Percentiles rank a stretch among this genome's conserved stretches.
These are phyloP conservation scores for Dissostichus mawsoni DNA, from an alignment of 2,113 vertebrate species.

Conservation along the genomic window DNA sequence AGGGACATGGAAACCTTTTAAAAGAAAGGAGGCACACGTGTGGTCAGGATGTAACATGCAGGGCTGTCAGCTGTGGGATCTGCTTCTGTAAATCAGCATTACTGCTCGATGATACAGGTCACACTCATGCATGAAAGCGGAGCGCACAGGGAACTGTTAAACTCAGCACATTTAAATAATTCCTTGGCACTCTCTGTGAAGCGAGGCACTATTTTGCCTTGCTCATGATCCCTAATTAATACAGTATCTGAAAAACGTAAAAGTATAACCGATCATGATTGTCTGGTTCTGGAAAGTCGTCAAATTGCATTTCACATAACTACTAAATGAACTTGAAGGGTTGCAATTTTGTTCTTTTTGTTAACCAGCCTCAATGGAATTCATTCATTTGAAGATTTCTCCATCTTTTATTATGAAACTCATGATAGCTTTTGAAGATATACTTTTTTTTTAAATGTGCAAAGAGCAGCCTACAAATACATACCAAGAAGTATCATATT, in stretches of 20 bases:
- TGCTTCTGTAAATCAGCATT: slow-evolving; percentile 54
- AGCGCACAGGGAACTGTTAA: slow-evolving; percentile 27
- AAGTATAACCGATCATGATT: background rate
- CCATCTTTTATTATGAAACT: background rate
- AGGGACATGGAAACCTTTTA: slow-evolving; percentile 32
- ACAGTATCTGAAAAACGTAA: slow-evolving; percentile 1
- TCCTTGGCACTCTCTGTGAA: slow-evolving; percentile 14
- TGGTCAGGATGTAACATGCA: slow-evolving; percentile 51
- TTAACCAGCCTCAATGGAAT: background rate
- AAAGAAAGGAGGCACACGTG: slow-evolving; percentile 23
- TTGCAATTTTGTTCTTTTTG: background rate
- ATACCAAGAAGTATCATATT: background rate
- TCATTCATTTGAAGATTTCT: background rate
- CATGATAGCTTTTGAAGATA: background rate
- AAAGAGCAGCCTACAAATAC: background rate
- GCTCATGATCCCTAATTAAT: slow-evolving; percentile 33
- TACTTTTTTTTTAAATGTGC: background rate
- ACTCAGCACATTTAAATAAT: slow-evolving; percentile 35
- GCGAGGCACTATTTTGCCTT: background rate
- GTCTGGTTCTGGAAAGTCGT: background rate
- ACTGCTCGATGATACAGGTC: slow-evolving; percentile 53
- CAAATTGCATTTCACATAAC: background rate
- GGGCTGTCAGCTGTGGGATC: slow-evolving; percentile 53
- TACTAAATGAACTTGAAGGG: background rate
- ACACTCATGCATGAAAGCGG: slow-evolving; percentile 34